These are phyloP conservation scores for Ochotona curzoniae DNA, from an alignment of 2,113 vertebrate species.

Conservation along the genomic window DNA sequence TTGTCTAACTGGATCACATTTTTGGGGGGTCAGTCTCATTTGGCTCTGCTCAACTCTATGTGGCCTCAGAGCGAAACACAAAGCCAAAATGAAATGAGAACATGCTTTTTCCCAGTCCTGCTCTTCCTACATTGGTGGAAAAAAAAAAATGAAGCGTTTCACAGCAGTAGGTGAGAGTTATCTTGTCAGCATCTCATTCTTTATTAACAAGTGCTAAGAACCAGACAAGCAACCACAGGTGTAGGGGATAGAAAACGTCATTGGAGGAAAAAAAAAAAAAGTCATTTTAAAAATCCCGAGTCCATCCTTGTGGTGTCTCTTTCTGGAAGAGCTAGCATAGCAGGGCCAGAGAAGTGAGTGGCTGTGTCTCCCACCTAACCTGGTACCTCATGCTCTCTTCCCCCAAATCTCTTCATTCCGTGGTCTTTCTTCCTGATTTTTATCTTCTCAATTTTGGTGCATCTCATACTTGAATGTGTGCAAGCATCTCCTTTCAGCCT, in stretches of 20 bases:
- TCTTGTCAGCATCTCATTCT: neutral
- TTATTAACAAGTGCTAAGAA: neutral
- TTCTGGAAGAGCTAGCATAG: neutral
- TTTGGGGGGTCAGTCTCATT: constrained; percentile 8
- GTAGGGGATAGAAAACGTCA: neutral
- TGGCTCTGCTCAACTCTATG: constrained; percentile 47
- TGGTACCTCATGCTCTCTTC: neutral
- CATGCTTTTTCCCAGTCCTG: neutral
- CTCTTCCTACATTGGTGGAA: constrained; percentile 2
- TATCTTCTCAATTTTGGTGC: neutral
- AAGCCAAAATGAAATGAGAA: constrained; percentile 28
- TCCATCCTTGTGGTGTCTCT: no score
- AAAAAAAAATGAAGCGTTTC: constrained; percentile 13
- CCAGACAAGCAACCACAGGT: neutral
- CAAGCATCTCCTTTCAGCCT: neutral
- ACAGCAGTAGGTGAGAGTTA: neutral
- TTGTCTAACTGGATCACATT: constrained; percentile 25
- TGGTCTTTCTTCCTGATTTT: rapidly evolving
- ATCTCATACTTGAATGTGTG: neutral
- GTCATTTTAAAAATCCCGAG: neutral
- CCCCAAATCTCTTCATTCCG: neutral
- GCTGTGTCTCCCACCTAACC: neutral
- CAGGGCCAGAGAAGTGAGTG: neutral
- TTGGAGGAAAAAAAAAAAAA: neutral
- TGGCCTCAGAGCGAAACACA: neutral